These are phyloP conservation scores for Orientallactaga bullata DNA, from an alignment of 2,113 vertebrate genomes.

Conservation along the genomic window DNA sequence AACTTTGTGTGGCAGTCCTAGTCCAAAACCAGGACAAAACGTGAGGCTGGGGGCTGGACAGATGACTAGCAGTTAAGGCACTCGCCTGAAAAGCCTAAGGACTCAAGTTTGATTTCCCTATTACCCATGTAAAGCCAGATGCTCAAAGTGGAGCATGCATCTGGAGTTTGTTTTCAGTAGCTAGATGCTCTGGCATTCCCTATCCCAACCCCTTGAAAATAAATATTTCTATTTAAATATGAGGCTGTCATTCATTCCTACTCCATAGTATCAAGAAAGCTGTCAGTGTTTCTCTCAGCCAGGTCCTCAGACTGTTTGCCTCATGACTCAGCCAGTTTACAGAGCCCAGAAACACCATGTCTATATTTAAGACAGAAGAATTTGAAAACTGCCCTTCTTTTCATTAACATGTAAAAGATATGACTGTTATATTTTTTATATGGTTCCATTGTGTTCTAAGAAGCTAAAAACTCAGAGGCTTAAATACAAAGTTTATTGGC, in stretches of 20 bases:
- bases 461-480: neutral
- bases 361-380: neutral
- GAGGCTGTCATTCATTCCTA: neutral
- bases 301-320: neutral
- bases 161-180: no score
- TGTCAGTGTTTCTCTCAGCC: neutral
- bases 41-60: no score
- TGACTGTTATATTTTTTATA: neutral
- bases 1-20: neutral
- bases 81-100: no score
- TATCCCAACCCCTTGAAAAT: neutral
- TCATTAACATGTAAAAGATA: constrained; percentile 3
- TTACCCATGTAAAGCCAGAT: no score
- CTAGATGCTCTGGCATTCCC: no score
- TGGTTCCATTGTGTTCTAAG: neutral
- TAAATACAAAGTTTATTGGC: neutral
- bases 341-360: neutral
- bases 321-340: neutral
- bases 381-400: neutral
- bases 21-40: neutral
- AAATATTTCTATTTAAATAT: neutral
- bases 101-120: no score
- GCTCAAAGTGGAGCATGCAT: no score
- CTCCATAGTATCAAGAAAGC: no score
- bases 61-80: no score